Conservation (phyloP, 1,140 invertebrate genomes). For the Zaprionus nigranus region DNA sequence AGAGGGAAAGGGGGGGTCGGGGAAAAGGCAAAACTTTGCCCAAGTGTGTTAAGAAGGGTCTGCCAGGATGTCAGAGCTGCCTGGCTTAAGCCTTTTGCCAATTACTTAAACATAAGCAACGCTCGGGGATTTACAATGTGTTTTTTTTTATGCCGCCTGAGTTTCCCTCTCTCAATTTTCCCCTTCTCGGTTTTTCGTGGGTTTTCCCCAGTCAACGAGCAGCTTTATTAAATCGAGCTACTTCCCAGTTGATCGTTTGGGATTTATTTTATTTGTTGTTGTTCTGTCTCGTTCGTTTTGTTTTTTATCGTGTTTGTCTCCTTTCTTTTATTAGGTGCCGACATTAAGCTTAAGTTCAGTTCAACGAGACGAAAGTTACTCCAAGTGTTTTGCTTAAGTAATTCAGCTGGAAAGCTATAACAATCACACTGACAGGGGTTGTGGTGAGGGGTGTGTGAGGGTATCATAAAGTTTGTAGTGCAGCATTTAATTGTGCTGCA, state of each 20-base stretch:
- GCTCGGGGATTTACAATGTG: slow-evolving; percentile 70
- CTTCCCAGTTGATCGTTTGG: slow-evolving; percentile 50
- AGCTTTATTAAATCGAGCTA: slow-evolving; percentile 42
- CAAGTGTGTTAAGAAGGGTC: neutral
- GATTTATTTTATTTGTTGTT: slow-evolving; percentile 29
- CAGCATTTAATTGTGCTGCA: neutral
- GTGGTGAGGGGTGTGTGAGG: neutral
- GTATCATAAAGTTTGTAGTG: neutral
- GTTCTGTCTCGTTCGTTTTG: neutral
- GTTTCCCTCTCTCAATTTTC: slow-evolving; percentile 18
- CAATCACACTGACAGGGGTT: neutral
- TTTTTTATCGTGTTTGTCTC: slow-evolving; percentile 2
- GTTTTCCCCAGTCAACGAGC: slow-evolving; percentile 12
- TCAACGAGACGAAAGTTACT: slow-evolving; percentile 20
- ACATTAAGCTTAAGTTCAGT: slow-evolving; percentile 62
- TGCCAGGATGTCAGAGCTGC: slow-evolving; percentile 20
- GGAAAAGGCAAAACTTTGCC: neutral
- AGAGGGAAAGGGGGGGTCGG: neutral
- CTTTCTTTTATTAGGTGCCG: slow-evolving; percentile 20
- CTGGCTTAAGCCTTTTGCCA: slow-evolving; percentile 72
- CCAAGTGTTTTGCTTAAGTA: slow-evolving; percentile 5
- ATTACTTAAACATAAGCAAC: slow-evolving; percentile 80
- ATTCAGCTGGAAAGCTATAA: neutral
- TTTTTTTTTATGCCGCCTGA: slow-evolving; percentile 52
- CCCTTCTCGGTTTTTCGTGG: slow-evolving; percentile 9